These are phyloP conservation scores for Redunca redunca DNA, from an alignment of 2,113 vertebrate species.

Conservation along the genomic window DNA sequence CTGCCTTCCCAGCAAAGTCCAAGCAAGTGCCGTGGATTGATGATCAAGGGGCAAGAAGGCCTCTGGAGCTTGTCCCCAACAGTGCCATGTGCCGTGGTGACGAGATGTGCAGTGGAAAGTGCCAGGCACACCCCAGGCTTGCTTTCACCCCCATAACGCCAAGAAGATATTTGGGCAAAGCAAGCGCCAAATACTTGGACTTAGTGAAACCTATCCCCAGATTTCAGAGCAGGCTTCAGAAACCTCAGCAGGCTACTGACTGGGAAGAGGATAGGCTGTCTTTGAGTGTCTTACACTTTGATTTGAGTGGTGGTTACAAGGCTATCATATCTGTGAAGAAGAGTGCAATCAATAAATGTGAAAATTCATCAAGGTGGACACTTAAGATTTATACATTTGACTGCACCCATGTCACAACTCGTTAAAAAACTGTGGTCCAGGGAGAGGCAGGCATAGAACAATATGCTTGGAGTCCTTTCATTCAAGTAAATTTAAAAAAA, in stretches of 20 bases:
- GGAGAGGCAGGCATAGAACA: background rate
- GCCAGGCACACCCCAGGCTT: background rate
- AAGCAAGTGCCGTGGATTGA: no score
- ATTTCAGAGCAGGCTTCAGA: background rate
- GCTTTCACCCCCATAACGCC: background rate
- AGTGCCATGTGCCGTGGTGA: fast-evolving
- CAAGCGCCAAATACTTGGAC: background rate
- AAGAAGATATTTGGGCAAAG: background rate
- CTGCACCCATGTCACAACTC: background rate
- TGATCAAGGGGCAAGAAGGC: background rate
- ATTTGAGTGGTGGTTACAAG: background rate
- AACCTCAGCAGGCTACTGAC: background rate
- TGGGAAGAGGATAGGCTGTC: background rate
- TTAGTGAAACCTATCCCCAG: background rate
- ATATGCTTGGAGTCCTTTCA: background rate
- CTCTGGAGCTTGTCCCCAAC: background rate
- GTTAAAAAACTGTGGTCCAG: background rate
- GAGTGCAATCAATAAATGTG: background rate
- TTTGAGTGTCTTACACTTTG: background rate
- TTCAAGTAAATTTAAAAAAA: background rate
- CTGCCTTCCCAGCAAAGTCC: background rate
- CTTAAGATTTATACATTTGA: background rate
- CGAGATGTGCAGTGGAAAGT: background rate
- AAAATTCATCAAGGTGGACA: background rate
- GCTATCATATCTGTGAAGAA: no score